Percentiles rank a stretch among this genome's conserved stretches.
These are phyloP conservation scores for Rhynchotus rufescens DNA, from an alignment of 2,797 vertebrate species.

Conservation along the genomic window DNA sequence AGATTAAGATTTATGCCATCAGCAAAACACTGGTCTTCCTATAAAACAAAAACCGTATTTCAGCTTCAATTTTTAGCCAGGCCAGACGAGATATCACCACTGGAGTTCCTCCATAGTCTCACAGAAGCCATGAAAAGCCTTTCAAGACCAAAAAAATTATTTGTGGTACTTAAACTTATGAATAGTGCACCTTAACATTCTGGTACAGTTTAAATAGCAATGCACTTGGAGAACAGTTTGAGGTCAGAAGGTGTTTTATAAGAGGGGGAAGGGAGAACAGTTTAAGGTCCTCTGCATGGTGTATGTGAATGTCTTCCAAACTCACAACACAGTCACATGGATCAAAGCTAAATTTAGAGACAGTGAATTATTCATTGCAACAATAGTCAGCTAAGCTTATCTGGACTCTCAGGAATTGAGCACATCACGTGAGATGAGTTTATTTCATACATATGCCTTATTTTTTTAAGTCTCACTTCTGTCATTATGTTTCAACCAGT, in stretches of 20 bases:
- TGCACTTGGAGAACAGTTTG: not conserved
- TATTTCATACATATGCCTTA: not conserved
- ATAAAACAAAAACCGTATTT: not conserved
- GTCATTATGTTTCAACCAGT: not conserved
- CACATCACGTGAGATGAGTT: not conserved
- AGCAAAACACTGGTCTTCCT: not conserved
- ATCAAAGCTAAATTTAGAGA: conserved; percentile 67
- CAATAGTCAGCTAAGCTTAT: conserved; percentile 21
- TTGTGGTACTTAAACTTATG: not conserved
- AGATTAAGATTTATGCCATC: not conserved
- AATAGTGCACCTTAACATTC: not conserved
- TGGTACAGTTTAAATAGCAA: not conserved
- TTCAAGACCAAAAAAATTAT: not conserved
- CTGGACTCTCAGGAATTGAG: not conserved
- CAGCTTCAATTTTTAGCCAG: not conserved
- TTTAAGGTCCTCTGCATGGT: conserved; percentile 13
- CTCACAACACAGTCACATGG: conserved; percentile 50
- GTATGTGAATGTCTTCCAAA: conserved; percentile 19
- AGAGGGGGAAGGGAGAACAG: not conserved
- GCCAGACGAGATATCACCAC: not conserved
- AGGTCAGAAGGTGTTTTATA: conserved; percentile 27
- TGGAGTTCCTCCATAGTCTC: not conserved
- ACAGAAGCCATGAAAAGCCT: not conserved
- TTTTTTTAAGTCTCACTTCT: not conserved
- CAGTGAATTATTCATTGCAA: conserved; percentile 70